A percentile compares a stretch with the other conserved stretches of the same genome.
Evolutionary conservation across 2,113 vertebrate genomes (phyloP).

Genomic region (human (Homo sapiens)): GRCh38 chr16:80463001-80463500

Average conservation of each 20-base stretch:
- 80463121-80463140: background rate
- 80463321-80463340: background rate
- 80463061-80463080: background rate
- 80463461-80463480: background rate
- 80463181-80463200: background rate
- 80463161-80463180: background rate
- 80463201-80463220: rapidly evolving
- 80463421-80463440: conserved; percentile 15
- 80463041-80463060: background rate
- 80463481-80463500: conserved; percentile 23
- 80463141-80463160: background rate
- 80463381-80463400: background rate
- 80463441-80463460: conserved; percentile 4
- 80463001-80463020: background rate
- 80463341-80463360: background rate
- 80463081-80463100: background rate
- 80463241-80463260: background rate
- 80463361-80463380: background rate
- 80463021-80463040: background rate
- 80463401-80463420: background rate
- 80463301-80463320: background rate
- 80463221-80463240: background rate
- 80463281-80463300: background rate
- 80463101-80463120: background rate
- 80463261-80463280: background rate